Evolutionary conservation across 2,113 vertebrate species (phyloP), one percentile per base, ranked within the genome.

Genomic region (Natator depressus): DNA sequence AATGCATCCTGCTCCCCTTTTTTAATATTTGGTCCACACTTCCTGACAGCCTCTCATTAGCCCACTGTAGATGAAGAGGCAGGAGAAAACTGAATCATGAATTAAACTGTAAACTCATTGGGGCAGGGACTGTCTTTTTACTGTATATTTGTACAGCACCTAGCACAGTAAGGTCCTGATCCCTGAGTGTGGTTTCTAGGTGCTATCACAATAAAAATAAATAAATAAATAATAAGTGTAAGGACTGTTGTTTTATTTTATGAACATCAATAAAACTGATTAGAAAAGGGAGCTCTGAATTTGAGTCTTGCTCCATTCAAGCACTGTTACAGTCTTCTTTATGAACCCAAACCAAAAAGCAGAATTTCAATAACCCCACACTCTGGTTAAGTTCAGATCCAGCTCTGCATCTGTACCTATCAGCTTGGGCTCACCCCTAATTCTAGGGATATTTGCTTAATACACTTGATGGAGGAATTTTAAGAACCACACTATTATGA

Each of bases 131-230:
- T 57, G 55, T 57, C 25, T 24, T 62, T 62, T n/a, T 69, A 19
- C 14, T 19, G 14, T 65, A 82, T 0, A 13, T 57, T 0, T 0
- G 29, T 31, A 93, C 65, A 55, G 91, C 80, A 86, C 14, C 81
- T 51, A 94, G 92, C 10, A 91, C 95, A 94, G 78, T 93, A 92
- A 83, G 92, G 81, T 75, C 85, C 88, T 9, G 50, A 57, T 84
- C 89, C 53, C 47, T 93, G 17, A 20, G 17, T 38, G 35, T 17
- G 17, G 57, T 6, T 31, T 95, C 93, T 96, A 95, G 85, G 91
- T 57, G 0, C 94, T 93, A 92, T 95, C 94, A 84, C 81, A 92
- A 92, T 93, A 72, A 93, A 95, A 95, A 92, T 82, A 96, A 97
- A 92, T 92, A 94, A 85, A 7, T 95, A 97, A 97, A 97, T 96